phyloP scores from a whole-genome alignment of 2,113 vertebrate genomes.

The Cheilinus undulatus region DNA sequence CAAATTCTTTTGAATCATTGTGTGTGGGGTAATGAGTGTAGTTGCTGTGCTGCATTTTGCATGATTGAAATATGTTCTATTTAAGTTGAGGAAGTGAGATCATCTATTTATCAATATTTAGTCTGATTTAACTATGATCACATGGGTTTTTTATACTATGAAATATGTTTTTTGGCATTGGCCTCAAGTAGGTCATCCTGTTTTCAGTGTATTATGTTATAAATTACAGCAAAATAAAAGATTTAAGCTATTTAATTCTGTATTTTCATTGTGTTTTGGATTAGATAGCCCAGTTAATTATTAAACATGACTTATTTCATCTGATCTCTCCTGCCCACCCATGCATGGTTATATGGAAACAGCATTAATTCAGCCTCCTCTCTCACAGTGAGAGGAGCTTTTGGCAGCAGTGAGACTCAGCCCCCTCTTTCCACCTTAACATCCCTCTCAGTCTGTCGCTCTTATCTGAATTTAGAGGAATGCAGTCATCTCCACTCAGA shows the following conservation, averaged over 20 bases:
- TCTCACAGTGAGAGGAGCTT: background rate
- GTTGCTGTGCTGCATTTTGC: no score
- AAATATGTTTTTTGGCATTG: no score
- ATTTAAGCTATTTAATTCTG: background rate
- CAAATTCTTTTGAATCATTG: no score
- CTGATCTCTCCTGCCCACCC: background rate
- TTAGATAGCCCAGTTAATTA: background rate
- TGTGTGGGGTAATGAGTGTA: no score
- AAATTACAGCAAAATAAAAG: background rate
- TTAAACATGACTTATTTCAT: background rate
- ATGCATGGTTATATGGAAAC: background rate
- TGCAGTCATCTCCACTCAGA: conserved; percentile 49
- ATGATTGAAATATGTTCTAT: no score
- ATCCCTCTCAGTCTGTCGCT: background rate
- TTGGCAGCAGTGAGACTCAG: background rate
- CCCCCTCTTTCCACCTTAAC: conserved; percentile 4
- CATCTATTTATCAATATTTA: no score
- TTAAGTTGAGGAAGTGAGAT: no score
- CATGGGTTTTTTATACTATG: no score
- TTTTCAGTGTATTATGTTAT: no score
- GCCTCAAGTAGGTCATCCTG: no score
- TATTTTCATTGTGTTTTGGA: background rate
- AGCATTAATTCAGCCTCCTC: background rate
- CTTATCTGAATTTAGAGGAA: conserved; percentile 58
- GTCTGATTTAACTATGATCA: no score